Evolutionary conservation across 2,888 invertebrate species (phyloP).

Genomic region (Sinopyrophorus schimmeli): DNA sequence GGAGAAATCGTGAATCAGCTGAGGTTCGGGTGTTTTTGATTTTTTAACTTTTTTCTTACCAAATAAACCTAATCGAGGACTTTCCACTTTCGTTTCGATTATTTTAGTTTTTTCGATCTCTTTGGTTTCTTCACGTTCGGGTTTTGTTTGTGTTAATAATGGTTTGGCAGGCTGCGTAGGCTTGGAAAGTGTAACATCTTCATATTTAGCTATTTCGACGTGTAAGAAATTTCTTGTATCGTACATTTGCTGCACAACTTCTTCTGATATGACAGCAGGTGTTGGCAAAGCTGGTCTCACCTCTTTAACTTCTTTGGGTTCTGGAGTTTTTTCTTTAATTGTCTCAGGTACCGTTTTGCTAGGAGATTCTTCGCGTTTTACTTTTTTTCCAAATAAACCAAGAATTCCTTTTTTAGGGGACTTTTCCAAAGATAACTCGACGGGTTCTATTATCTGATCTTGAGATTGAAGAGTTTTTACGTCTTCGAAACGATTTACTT

Average conservation of each 20-base stretch:
- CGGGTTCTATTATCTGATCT: background rate
- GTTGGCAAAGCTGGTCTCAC: slow-evolving; percentile 5
- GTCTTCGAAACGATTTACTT: slow-evolving; percentile 27
- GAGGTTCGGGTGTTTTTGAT: no score
- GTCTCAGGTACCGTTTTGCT: slow-evolving; percentile 1
- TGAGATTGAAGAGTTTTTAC: slow-evolving; percentile 7
- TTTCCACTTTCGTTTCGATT: background rate
- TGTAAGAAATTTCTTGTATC: slow-evolving; percentile 35
- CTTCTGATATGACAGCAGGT: slow-evolving; percentile 5
- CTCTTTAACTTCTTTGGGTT: no score
- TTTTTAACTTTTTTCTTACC: no score
- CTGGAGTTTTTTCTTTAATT: no score
- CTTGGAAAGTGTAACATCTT: slow-evolving; percentile 29
- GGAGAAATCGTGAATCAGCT: background rate
- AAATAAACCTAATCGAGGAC: background rate
- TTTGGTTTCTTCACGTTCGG: no score
- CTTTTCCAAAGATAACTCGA: slow-evolving; percentile 20
- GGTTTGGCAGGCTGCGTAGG: background rate
- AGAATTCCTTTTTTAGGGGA: slow-evolving; percentile 38
- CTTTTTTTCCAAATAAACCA: slow-evolving; percentile 37
- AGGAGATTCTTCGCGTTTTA: slow-evolving; percentile 30
- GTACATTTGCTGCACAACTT: slow-evolving; percentile 34
- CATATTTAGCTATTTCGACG: slow-evolving; percentile 32
- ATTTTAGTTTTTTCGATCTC: no score
- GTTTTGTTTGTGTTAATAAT: no score